Conservation (phyloP, 2,888 invertebrate genomes). For the Neocrepidodera transversa region DNA sequence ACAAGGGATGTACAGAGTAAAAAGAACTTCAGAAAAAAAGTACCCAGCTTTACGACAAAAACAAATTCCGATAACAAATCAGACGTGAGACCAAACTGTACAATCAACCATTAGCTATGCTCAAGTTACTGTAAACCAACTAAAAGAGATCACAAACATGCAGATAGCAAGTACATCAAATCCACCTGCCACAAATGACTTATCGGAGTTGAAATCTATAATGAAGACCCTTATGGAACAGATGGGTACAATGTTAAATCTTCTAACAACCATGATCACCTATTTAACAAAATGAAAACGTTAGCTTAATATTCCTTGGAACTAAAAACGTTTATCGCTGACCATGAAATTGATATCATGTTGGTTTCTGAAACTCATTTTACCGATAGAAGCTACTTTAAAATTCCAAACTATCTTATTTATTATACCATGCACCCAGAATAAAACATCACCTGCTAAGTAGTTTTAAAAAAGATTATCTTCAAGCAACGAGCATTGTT, state of each 20-base stretch:
- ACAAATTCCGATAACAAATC: no score
- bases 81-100: no score
- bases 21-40: no score
- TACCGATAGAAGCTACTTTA: not conserved
- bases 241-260: not conserved
- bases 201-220: not conserved
- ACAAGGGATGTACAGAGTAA: no score
- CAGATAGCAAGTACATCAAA: no score
- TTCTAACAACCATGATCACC: conserved; percentile 4
- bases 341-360: conserved; percentile 15
- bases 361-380: not conserved
- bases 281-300: conserved; percentile 4
- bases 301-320: conserved; percentile 34
- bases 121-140: no score
- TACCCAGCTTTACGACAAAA: no score
- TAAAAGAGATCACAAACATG: no score
- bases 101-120: no score
- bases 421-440: conserved; percentile 36
- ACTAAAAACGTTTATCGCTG: conserved; percentile 30
- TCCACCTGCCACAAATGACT: not conserved
- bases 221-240: not conserved
- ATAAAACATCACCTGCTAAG: not conserved
- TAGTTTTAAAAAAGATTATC: conserved; percentile 15
- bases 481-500: not conserved
- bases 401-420: not conserved